Evolutionary conservation across 2,888 invertebrate genomes (phyloP).

Genomic region (Zootermopsis nevadensis): DNA sequence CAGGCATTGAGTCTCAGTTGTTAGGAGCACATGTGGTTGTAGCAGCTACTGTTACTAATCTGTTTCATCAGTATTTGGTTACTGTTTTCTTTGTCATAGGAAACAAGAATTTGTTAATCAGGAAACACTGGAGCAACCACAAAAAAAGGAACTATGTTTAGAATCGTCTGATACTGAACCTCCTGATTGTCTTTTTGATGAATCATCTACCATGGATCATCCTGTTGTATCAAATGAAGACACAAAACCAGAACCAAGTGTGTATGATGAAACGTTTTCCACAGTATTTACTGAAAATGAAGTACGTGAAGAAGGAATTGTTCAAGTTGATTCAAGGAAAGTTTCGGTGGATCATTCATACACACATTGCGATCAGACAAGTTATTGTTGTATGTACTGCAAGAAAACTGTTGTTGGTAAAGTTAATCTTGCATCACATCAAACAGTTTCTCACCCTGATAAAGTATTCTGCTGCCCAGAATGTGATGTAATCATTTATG

Average conservation of each 20-base stretch:
- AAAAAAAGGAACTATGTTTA: conserved; percentile 1
- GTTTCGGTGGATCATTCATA: background rate
- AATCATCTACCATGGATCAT: background rate
- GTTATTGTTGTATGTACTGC: conserved; percentile 23
- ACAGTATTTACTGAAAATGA: background rate
- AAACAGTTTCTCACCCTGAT: conserved; percentile 16
- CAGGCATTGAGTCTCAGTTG: too few relatives aligned
- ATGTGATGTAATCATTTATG: conserved; percentile 13
- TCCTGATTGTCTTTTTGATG: background rate
- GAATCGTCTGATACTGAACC: background rate
- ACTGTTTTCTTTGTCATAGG: too few relatives aligned
- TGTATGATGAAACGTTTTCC: conserved; percentile 4
- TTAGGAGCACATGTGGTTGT: too few relatives aligned
- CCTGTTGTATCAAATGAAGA: background rate
- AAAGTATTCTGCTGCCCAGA: conserved; percentile 4
- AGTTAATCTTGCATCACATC: conserved; percentile 15
- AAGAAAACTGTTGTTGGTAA: conserved; percentile 12
- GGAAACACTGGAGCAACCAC: background rate
- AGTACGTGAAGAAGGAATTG: background rate
- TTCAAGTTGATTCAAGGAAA: background rate
- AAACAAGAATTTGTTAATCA: too few relatives aligned
- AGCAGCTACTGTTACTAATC: too few relatives aligned
- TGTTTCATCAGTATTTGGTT: background rate
- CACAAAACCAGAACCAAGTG: background rate
- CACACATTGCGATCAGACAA: background rate